Conservation (phyloP, 2,797 vertebrate genomes). For the Typhlichthys eigenmanni region DNA sequence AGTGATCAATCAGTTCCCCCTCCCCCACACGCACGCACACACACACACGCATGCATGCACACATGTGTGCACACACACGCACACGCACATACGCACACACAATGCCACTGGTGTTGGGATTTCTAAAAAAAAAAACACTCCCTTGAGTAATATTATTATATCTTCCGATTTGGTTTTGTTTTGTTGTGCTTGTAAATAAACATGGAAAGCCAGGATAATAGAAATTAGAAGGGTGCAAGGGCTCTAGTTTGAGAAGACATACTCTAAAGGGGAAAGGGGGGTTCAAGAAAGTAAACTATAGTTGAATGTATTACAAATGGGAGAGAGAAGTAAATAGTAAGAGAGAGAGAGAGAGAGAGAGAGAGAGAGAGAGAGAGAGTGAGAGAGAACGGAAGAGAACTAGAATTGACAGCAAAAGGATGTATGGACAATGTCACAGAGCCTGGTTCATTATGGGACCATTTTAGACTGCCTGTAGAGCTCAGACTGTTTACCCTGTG, state of each 20-base stretch:
- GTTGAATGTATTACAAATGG: not conserved
- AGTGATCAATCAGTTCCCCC: not conserved
- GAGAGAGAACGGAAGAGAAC: not conserved
- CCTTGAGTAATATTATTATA: not conserved
- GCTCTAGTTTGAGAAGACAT: not conserved
- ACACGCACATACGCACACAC: too few species aligned
- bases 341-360: not conserved
- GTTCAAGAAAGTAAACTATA: not conserved
- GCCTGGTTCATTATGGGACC: constrained; percentile 24
- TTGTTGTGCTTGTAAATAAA: not conserved
- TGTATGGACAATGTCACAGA: constrained; percentile 59
- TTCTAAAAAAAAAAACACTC: not conserved
- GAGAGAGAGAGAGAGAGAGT: not conserved
- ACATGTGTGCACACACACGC: not conserved
- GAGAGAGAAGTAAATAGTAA: not conserved
- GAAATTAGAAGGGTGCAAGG: not conserved
- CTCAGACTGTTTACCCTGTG: constrained; percentile 31
- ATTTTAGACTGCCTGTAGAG: constrained; percentile 39
- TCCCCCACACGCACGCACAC: too few species aligned
- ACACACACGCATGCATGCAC: not conserved
- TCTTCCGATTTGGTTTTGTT: not conserved
- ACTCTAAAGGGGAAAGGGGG: not conserved
- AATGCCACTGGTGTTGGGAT: not conserved
- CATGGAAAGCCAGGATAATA: too few species aligned
- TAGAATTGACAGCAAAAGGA: constrained; percentile 58